Evolutionary conservation across 2,113 vertebrate genomes (phyloP).

Genomic region (Odontesthes bonariensis): DNA sequence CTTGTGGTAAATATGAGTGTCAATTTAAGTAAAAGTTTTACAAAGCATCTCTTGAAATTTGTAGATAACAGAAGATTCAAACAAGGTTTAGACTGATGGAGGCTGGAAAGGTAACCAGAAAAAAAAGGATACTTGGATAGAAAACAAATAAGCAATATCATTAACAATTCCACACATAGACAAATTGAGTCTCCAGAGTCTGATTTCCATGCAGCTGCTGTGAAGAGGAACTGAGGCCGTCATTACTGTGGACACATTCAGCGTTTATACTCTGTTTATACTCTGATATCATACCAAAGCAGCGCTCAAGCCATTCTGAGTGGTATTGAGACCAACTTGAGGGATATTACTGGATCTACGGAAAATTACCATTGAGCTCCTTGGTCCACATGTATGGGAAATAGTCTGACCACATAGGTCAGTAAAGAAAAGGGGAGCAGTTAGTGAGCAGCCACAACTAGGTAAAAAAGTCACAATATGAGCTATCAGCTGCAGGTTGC

Average conservation of each 20-base stretch:
- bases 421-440: neutral
- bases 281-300: neutral
- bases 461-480: neutral
- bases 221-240: neutral
- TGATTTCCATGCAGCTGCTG: neutral
- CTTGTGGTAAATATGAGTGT: conserved; percentile 24
- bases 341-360: neutral
- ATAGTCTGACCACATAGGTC: neutral
- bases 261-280: neutral
- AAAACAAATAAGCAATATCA: too few relatives aligned
- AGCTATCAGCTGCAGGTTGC: neutral
- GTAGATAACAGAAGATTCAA: neutral
- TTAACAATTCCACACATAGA: too few relatives aligned
- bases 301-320: neutral
- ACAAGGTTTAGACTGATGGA: conserved; percentile 1
- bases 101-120: neutral
- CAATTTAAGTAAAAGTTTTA: conserved; percentile 13
- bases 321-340: neutral
- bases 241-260: neutral
- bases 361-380: neutral
- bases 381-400: neutral
- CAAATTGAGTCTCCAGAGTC: neutral
- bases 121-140: neutral
- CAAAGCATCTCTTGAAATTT: neutral
- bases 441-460: neutral